Evolutionary conservation across 2,888 invertebrate species (phyloP), one percentile per base, ranked within the genome.

Genomic region (Andricus curvator): DNA sequence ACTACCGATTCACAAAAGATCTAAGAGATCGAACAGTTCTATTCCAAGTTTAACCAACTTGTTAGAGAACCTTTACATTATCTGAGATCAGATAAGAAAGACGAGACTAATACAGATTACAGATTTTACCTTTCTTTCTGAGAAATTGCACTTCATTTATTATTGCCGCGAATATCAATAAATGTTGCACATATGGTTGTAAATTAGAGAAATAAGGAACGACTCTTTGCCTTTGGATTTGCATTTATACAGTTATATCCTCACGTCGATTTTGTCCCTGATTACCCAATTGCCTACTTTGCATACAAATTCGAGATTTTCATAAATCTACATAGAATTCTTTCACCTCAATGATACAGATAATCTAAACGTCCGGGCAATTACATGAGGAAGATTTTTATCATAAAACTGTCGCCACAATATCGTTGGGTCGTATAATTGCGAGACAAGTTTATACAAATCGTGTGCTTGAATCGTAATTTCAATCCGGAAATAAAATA

Each of bases 321-420:
- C 33, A 78, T 78, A 66, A 78, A 66, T 56, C 48, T 56, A 56
- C 3, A 48, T n/a, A 33, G 56, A 33, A 74, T 74, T 74, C 56
- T 74, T 74, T 33, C 20, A 29, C 25, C 20, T 70, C 29, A 56
- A 78, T 66, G 65, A 78, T 66, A 25, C 51, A 66, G 33, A 65
- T 65, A 65, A 51, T 78, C 66, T 78, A 65, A 78, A 78, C 48
- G 29, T 66, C 15, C 17, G 9, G 17, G 65, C 74, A 74, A 65
- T 66, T 78, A 66, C 48, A 78, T 65, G 20, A 33, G 20, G 33
- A 68, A 80, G 76, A 79, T 80, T 83, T 81, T 81, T 79, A 48
- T 77, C 80, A 81, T 81, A 81, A 80, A 65, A 81, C 68, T 78
- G 80, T 83, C 80, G 81, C 78, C 78, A 77, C 79, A 41, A 81